Conservation (phyloP, 2,888 invertebrate genomes). For the Apodemia duryi region DNA sequence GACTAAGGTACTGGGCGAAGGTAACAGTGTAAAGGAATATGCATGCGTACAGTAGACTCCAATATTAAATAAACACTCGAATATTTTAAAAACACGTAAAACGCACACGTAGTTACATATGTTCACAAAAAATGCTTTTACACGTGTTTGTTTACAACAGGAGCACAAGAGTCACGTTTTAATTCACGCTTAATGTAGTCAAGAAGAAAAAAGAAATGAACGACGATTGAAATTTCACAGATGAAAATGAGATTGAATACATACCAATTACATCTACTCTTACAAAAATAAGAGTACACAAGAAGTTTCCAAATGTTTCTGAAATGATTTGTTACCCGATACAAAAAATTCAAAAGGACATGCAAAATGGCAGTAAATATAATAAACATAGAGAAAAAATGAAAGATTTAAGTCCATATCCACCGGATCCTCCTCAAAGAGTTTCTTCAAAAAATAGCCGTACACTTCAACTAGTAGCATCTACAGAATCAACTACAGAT, state of each 20-base stretch:
- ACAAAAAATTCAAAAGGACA: conserved; percentile 56
- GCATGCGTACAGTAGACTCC: conserved; percentile 66
- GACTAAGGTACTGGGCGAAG: conserved; percentile 59
- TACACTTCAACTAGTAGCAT: conserved; percentile 82
- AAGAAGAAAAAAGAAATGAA: conserved; percentile 47
- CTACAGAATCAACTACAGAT: conserved; percentile 60
- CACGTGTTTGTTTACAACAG: conserved; percentile 51
- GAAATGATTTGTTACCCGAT: conserved; percentile 82
- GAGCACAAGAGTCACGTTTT: conserved; percentile 61
- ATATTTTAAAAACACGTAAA: conserved; percentile 32
- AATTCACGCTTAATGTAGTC: conserved; percentile 55
- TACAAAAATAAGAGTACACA: conserved; percentile 88
- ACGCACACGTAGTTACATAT: conserved; percentile 54
- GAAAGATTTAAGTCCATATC: conserved; percentile 52
- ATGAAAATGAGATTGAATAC: conserved; percentile 88
- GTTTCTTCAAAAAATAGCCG: conserved; percentile 86
- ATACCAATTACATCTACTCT: conserved; percentile 89
- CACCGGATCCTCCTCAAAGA: conserved; percentile 87
- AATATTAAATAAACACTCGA: conserved; percentile 62
- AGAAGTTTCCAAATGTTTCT: conserved; percentile 72
- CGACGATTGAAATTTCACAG: conserved; percentile 79
- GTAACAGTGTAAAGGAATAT: conserved; percentile 52
- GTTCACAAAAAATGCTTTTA: conserved; percentile 47
- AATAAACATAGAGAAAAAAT: conserved; percentile 72
- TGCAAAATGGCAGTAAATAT: conserved; percentile 56